Evolutionary conservation across 2,113 vertebrate genomes (phyloP).

Genomic region (Ameiurus melas): DNA sequence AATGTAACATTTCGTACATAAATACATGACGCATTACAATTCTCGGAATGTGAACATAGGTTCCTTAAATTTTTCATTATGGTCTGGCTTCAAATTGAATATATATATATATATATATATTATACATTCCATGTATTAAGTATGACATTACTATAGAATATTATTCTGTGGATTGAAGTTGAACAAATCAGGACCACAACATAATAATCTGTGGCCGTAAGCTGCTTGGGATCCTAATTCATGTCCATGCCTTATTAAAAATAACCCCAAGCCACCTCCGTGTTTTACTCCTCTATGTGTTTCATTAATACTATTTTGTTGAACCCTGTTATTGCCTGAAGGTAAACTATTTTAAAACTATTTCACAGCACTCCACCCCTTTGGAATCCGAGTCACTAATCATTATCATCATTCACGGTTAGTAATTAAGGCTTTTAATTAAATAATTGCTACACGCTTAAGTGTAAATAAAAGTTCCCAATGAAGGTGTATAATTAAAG

Average conservation of each 20-base stretch:
- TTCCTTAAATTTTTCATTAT: background rate
- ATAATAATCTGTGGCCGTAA: background rate
- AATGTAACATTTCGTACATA: no score
- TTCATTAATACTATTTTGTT: background rate
- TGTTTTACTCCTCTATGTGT: background rate
- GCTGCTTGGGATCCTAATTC: background rate
- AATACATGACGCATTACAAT: no score
- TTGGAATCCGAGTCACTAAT: slow-evolving; percentile 8
- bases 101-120: no score
- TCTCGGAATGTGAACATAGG: background rate
- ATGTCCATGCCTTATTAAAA: background rate
- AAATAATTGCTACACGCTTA: background rate
- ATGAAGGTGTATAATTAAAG: background rate
- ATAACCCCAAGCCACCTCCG: background rate
- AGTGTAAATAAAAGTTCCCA: background rate
- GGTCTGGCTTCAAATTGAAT: background rate
- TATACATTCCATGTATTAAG: background rate
- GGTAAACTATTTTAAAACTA: background rate
- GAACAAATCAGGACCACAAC: background rate
- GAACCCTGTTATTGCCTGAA: background rate
- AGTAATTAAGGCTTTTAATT: background rate
- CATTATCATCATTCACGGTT: background rate
- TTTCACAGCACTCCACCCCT: background rate
- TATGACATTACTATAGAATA: background rate
- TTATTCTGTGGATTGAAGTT: background rate